These are phyloP conservation scores for Macrostomum cliftonense DNA, from an alignment of 2,888 invertebrate species.

Conservation along the genomic window DNA sequence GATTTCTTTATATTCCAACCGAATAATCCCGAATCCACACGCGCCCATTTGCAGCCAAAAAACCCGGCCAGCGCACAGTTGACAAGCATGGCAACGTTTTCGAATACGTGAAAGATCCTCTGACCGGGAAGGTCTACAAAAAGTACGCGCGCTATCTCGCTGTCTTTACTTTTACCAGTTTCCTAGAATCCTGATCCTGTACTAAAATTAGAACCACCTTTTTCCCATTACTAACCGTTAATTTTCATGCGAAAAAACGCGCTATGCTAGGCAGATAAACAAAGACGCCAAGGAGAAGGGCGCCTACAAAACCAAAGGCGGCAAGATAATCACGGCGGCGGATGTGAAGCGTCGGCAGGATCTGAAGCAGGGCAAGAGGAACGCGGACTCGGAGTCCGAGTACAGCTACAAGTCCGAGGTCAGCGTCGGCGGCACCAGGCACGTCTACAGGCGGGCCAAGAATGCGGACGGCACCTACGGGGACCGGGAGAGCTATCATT, in stretches of 20 bases:
- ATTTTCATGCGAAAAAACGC: too few relatives aligned
- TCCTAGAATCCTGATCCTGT: too few relatives aligned
- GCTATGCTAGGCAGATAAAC: constrained; percentile 11
- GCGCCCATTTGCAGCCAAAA: neutral
- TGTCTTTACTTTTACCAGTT: neutral
- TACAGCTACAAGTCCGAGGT: constrained; percentile 26
- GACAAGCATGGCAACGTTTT: constrained; percentile 32
- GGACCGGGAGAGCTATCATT: constrained; percentile 29
- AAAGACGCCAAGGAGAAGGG: constrained; percentile 6
- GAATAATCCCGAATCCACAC: too few relatives aligned
- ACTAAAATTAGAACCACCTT: too few relatives aligned
- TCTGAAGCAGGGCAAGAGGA: constrained; percentile 23
- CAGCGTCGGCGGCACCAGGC: constrained; percentile 31
- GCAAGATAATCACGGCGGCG: constrained; percentile 13
- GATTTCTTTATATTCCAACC: neutral
- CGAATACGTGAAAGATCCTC: constrained; percentile 29
- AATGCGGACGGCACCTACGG: constrained; percentile 28
- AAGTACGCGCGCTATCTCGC: constrained; percentile 20
- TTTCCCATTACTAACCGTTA: too few relatives aligned
- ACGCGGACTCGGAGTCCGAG: constrained; percentile 28
- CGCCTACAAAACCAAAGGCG: constrained; percentile 9
- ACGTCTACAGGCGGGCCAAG: constrained; percentile 23
- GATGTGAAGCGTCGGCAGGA: constrained; percentile 17
- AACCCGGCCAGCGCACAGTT: constrained; percentile 14
- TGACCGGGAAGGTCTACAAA: constrained; percentile 36